Conservation (phyloP, 1,140 invertebrate species). For the Drosophila sucinea region DNA sequence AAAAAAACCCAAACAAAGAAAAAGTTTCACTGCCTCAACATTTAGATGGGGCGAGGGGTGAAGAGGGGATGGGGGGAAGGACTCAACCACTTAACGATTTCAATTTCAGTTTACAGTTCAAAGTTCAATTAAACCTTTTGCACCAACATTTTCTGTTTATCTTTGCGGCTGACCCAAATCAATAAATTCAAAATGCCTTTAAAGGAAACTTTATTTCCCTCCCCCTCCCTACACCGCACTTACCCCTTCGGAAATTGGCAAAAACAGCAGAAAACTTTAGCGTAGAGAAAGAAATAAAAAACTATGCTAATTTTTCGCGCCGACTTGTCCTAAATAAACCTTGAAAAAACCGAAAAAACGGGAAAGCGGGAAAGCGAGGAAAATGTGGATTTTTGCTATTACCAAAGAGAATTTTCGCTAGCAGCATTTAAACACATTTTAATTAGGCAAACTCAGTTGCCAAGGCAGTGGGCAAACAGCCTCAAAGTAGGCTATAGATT, state of each 20-base stretch:
- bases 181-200: slow-evolving; percentile 65
- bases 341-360: slow-evolving; percentile 13
- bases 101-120: slow-evolving; percentile 51
- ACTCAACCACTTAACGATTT: slow-evolving; percentile 35
- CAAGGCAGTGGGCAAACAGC: slow-evolving; percentile 29
- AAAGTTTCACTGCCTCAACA: slow-evolving; percentile 16
- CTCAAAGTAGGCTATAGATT: slow-evolving; percentile 66
- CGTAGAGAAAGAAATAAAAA: slow-evolving; percentile 28
- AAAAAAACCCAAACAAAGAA: slow-evolving; percentile 25
- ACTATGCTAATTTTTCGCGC: slow-evolving; percentile 77
- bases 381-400: neutral
- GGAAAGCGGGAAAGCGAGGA: slow-evolving; percentile 4
- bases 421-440: slow-evolving; percentile 74
- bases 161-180: slow-evolving; percentile 50
- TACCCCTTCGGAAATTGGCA: slow-evolving; percentile 65
- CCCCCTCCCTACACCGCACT: no score
- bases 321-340: slow-evolving; percentile 11
- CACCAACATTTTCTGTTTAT: slow-evolving; percentile 20
- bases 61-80: neutral
- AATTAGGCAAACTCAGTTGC: slow-evolving; percentile 63
- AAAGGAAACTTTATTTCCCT: slow-evolving; percentile 36
- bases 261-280: slow-evolving; percentile 74
- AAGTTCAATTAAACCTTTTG: slow-evolving; percentile 68
- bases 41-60: slow-evolving; percentile 43
- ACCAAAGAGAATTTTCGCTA: slow-evolving; percentile 21